Evolutionary conservation across 1,140 invertebrate genomes (phyloP).

Genomic region (Spodoptera frugiperda): DNA sequence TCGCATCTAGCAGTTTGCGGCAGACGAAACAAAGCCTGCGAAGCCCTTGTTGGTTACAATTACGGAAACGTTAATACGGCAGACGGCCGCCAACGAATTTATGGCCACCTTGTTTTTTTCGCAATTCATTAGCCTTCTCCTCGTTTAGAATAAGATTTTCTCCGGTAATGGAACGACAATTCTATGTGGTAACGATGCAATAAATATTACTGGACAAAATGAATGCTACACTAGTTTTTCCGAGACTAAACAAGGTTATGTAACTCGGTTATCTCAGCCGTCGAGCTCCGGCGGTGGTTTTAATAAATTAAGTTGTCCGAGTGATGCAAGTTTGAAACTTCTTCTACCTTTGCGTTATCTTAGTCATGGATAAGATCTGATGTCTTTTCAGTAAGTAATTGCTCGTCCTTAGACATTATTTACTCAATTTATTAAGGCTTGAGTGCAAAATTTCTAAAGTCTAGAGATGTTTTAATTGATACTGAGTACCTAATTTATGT

Average conservation of each 20-base stretch:
- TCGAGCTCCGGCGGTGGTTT: constrained; percentile 36
- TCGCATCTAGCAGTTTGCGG: constrained; percentile 54
- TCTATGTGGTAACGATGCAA: constrained; percentile 32
- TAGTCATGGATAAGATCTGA: constrained; percentile 14
- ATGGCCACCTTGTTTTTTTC: constrained; percentile 57
- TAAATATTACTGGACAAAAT: constrained; percentile 42
- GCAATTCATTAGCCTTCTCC: constrained; percentile 47
- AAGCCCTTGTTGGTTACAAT: constrained; percentile 67
- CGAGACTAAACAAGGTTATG: constrained; percentile 21
- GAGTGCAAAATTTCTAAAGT: background rate
- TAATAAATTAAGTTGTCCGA: constrained; percentile 43
- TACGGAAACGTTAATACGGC: constrained; percentile 62
- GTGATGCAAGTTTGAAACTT: constrained; percentile 42
- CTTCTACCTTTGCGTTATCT: constrained; percentile 34
- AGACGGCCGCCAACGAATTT: constrained; percentile 59
- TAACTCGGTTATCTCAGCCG: constrained; percentile 37
- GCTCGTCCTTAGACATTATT: constrained; percentile 6
- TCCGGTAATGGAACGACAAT: constrained; percentile 24
- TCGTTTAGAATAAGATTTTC: constrained; percentile 47
- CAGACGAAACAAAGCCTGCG: constrained; percentile 64
- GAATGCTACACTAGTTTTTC: constrained; percentile 38
- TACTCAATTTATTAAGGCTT: constrained; percentile 36
- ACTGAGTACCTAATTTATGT: background rate
- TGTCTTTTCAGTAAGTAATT: constrained; percentile 30
- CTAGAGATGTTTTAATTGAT: constrained; percentile 23